Evolutionary conservation across 1,140 invertebrate genomes (phyloP), one percentile per base, ranked within the genome.

Genomic region (Geopemphigus sp.): DNA sequence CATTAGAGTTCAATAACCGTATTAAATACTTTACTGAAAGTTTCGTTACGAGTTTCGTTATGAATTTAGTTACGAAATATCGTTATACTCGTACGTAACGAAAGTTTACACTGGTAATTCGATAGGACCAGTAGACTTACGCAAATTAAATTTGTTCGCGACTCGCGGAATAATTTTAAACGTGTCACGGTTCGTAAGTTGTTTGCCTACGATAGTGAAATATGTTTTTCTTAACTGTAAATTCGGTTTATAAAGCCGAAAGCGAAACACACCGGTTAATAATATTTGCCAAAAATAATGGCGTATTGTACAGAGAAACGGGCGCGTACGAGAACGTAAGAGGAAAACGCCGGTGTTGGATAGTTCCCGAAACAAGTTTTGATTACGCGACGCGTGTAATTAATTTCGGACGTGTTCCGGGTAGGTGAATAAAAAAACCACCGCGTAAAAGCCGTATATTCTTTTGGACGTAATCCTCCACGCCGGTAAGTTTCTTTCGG

Each of bases 391-490:
- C 15, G 53, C 15, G 53, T 72, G 22, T 72, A 72, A 72, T 72
- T 72, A 53, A 72, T 72, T 72, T 54, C 66, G n/a, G 50, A 68
- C 50, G 47, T 29, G 68, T 72, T 50, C 26, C 22, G 50, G n/a
- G n/a, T n/a, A n/a, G n/a, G n/a, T n/a, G n/a, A n/a, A n/a, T n/a
- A n/a, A 29, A 72, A 72, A 53, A 54, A 24, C 47, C 47, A 14
- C 26, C 26, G 50, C 3, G 29, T 24, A n/a, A 29, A 72, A 10
- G 3, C 11, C 15, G 14, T 39, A 47, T 66, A 53, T 72, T 47
- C 45, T 68, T 68, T 47, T 50, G 12, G 14, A 50, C 17, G 22
- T 68, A 68, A 50, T 68, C n/a, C 24, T 72, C 68, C 24, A 47
- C 19, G 12, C n/a, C 24, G n/a, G 29, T 54, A 72, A 72, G 47